phyloP scores from a whole-genome alignment of 2,113 vertebrate genomes.

The Siniperca chuatsi region DNA sequence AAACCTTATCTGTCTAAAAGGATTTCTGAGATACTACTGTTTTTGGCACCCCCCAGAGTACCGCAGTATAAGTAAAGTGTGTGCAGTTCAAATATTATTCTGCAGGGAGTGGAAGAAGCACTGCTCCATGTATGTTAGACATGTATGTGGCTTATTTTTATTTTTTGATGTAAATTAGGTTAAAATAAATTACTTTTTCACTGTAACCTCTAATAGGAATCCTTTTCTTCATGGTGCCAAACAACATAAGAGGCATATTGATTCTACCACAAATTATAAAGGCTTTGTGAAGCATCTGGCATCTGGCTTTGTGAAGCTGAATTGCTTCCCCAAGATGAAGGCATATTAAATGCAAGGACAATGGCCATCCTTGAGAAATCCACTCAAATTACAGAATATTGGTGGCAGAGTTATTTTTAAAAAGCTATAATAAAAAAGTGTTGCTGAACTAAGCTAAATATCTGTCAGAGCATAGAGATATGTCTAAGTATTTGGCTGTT shows the following conservation, averaged over 20 bases:
- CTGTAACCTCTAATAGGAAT: background rate
- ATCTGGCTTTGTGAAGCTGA: too few relatives aligned
- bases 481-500: background rate
- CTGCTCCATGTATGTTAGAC: background rate
- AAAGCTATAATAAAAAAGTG: background rate
- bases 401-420: background rate
- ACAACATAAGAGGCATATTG: background rate
- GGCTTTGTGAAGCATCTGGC: too few relatives aligned
- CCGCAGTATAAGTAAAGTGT: slow-evolving; percentile 14
- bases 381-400: background rate
- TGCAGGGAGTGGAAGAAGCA: background rate
- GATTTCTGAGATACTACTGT: slow-evolving; percentile 33
- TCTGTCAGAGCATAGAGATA: background rate
- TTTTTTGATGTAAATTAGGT: background rate
- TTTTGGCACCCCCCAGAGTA: slow-evolving; percentile 16
- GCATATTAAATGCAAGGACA: slow-evolving; percentile 12
- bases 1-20: slow-evolving; percentile 43
- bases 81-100: background rate
- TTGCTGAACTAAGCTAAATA: background rate
- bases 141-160: background rate
- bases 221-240: background rate
- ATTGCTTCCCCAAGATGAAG: background rate
- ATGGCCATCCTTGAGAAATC: slow-evolving; percentile 5
- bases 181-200: background rate
- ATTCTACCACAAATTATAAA: background rate